Conservation (phyloP, 2,113 vertebrate species). For the Mus pahari region DNA sequence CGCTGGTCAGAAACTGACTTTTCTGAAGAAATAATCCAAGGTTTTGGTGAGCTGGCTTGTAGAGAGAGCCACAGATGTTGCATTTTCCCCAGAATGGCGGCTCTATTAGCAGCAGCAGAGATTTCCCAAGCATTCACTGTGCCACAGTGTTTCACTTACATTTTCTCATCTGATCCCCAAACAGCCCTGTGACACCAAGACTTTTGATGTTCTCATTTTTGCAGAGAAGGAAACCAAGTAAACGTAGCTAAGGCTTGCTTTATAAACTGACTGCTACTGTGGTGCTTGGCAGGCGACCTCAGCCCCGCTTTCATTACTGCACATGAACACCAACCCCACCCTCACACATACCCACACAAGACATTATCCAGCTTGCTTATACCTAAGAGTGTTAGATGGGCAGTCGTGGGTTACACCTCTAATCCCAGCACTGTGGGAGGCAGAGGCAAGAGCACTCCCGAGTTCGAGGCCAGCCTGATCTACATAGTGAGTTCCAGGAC, state of each 20-base stretch:
- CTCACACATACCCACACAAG: not conserved
- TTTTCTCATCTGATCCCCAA: not conserved
- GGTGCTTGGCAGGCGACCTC: accelerated
- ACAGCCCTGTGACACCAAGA: not conserved
- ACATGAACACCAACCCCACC: not conserved
- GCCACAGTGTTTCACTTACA: not conserved
- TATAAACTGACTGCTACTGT: not conserved
- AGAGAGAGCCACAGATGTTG: too few species aligned
- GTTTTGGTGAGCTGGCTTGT: not conserved
- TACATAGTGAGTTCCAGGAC: not conserved
- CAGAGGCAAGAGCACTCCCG: not conserved
- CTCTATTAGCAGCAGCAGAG: not conserved
- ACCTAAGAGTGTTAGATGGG: not conserved
- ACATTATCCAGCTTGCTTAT: not conserved
- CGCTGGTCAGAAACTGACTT: accelerated
- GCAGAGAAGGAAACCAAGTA: not conserved
- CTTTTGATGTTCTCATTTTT: not conserved
- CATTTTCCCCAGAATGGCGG: not conserved
- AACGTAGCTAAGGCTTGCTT: not conserved
- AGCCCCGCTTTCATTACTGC: not conserved
- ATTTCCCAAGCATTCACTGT: not conserved
- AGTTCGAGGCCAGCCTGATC: not conserved
- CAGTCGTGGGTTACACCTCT: not conserved
- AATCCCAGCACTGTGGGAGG: not conserved
- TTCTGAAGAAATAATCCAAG: not conserved